These are phyloP conservation scores for Coptodon bakossiorum DNA, from an alignment of 2,113 vertebrate species.

Conservation along the genomic window DNA sequence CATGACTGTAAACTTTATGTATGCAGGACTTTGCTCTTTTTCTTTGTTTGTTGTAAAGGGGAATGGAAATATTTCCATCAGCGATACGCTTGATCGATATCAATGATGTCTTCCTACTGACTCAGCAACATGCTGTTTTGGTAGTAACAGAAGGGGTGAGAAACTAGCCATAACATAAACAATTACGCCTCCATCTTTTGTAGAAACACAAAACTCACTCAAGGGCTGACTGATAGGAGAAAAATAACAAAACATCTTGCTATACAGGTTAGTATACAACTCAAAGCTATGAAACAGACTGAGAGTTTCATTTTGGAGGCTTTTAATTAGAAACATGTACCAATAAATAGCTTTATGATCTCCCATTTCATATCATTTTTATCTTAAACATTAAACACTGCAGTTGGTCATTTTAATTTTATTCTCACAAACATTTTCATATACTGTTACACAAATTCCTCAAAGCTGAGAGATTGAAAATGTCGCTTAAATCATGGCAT, in stretches of 20 bases:
- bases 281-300: not conserved
- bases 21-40: not conserved
- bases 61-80: slow-evolving; percentile 47
- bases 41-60: not conserved
- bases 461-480: not conserved
- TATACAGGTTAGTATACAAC: not conserved
- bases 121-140: slow-evolving; percentile 29
- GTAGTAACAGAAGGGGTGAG: slow-evolving; percentile 6
- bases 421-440: not conserved
- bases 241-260: not conserved
- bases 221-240: not conserved
- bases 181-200: not conserved
- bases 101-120: slow-evolving; percentile 4
- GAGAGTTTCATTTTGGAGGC: not conserved
- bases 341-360: not conserved
- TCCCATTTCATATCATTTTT: not conserved
- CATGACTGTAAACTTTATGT: not conserved
- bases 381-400: not conserved
- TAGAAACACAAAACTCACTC: not conserved
- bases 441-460: not conserved
- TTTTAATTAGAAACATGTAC: not conserved
- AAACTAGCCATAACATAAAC: not conserved
- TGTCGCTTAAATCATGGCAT: not conserved
- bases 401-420: not conserved
- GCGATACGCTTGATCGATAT: not conserved